phyloP scores from a whole-genome alignment of 2,888 invertebrate species.

The Lasioglossum calceatum region DNA sequence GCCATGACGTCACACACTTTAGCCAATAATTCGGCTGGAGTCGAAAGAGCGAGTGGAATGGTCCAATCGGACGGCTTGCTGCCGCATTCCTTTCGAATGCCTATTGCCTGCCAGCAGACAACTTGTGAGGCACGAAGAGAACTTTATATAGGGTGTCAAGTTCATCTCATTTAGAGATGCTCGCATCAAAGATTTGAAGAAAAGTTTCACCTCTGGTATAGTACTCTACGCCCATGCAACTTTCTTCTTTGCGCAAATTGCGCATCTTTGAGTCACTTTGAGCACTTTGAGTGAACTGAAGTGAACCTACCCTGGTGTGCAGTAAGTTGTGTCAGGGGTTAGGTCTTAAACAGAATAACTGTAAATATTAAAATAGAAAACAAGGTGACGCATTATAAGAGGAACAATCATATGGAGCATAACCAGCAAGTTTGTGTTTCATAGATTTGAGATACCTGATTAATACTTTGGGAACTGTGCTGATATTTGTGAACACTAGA shows the following conservation, averaged over 20 bases:
- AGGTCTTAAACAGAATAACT: constrained; percentile 24
- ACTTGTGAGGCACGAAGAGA: too few species aligned
- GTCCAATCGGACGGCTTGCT: too few species aligned
- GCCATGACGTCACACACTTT: too few species aligned
- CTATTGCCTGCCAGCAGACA: too few species aligned
- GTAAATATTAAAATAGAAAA: constrained; percentile 31
- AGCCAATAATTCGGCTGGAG: too few species aligned
- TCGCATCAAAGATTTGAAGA: background rate
- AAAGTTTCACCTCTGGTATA: background rate
- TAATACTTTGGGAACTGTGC: constrained; percentile 11
- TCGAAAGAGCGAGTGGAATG: too few species aligned
- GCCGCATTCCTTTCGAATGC: too few species aligned
- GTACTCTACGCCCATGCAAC: background rate
- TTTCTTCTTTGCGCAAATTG: background rate
- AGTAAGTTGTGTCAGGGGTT: constrained; percentile 20
- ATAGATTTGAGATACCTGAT: constrained; percentile 24
- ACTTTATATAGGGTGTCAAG: background rate
- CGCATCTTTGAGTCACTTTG: background rate
- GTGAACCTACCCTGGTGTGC: constrained; percentile 7
- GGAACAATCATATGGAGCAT: constrained; percentile 15
- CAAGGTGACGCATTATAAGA: background rate
- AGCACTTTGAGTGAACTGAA: background rate
- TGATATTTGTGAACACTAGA: constrained; percentile 21
- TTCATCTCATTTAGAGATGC: background rate
- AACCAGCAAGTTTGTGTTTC: constrained; percentile 15